phyloP scores from a whole-genome alignment of 1,140 invertebrate species.

The Drosophila busckii region DNA sequence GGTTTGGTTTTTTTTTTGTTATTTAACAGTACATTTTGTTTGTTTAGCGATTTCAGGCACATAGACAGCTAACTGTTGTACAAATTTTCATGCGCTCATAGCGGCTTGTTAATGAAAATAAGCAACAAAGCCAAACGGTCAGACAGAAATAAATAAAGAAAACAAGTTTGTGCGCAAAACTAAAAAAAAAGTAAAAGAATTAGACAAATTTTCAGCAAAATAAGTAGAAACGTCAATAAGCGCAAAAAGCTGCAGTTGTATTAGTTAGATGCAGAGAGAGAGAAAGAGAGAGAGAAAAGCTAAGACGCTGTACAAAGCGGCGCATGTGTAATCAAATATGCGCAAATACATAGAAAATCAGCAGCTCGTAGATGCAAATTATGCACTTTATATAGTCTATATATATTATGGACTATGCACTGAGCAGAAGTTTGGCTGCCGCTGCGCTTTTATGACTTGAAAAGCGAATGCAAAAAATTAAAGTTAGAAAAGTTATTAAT shows the following conservation, averaged over 20 bases:
- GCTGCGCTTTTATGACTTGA: neutral
- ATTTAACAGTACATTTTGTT: constrained; percentile 73
- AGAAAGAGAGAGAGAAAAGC: neutral
- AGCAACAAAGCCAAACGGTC: constrained; percentile 68
- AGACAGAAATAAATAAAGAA: constrained; percentile 9
- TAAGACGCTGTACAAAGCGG: constrained; percentile 35
- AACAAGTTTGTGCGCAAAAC: too few relatives aligned
- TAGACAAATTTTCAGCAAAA: constrained; percentile 59
- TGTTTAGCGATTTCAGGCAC: constrained; percentile 49
- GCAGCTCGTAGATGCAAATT: constrained; percentile 53
- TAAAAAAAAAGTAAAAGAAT: constrained; percentile 55
- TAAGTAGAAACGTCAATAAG: constrained; percentile 71
- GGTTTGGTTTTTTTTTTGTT: constrained; percentile 14
- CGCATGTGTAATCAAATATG: constrained; percentile 64
- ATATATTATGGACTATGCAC: neutral
- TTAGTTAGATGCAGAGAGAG: neutral
- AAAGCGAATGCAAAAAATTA: constrained; percentile 52
- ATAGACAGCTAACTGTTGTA: constrained; percentile 59
- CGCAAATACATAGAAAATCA: constrained; percentile 41
- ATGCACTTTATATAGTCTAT: too few relatives aligned
- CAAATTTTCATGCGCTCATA: constrained; percentile 49
- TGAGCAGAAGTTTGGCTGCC: neutral
- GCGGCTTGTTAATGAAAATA: constrained; percentile 72
- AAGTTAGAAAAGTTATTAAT: constrained; percentile 48
- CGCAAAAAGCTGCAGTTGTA: too few relatives aligned